phyloP scores from a whole-genome alignment of 2,113 vertebrate genomes.

The Odocoileus virginianus region DNA sequence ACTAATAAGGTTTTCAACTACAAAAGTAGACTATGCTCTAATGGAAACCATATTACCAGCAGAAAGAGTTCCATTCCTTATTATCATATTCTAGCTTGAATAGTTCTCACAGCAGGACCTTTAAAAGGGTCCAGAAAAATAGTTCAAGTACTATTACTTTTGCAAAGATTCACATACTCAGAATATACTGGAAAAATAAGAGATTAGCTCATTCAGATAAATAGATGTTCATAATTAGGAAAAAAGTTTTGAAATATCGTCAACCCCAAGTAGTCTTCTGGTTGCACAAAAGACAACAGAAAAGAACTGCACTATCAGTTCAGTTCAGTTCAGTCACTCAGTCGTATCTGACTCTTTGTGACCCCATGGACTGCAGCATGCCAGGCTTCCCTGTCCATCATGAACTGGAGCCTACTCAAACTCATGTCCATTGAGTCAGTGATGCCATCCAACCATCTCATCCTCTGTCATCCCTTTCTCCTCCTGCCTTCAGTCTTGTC shows the following conservation, averaged over 20 bases:
- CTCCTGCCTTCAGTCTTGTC: background rate
- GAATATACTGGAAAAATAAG: conserved; percentile 5
- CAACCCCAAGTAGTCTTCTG: background rate
- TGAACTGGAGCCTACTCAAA: background rate
- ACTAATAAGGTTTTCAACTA: conserved; percentile 53
- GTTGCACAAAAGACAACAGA: background rate
- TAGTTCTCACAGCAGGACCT: conserved; percentile 53
- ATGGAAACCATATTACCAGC: conserved; percentile 50
- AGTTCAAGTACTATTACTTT: conserved; percentile 32
- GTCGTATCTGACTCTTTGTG: fast-evolving
- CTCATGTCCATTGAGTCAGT: background rate
- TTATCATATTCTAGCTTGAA: conserved; percentile 37
- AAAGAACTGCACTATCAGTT: background rate
- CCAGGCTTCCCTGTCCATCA: background rate
- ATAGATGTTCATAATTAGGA: background rate
- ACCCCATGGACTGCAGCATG: background rate
- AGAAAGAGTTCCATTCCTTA: conserved; percentile 16
- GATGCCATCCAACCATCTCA: background rate
- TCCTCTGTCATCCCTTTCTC: background rate
- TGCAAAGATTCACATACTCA: conserved; percentile 12
- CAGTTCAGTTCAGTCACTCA: background rate
- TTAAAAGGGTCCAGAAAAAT: conserved; percentile 14
- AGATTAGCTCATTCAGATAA: background rate
- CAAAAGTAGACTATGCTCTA: background rate
- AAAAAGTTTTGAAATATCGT: conserved; percentile 10